A percentile compares a stretch with the other conserved stretches of the same genome.
These are phyloP conservation scores for Hassar affinis DNA, from an alignment of 2,113 vertebrate species.

Conservation along the genomic window DNA sequence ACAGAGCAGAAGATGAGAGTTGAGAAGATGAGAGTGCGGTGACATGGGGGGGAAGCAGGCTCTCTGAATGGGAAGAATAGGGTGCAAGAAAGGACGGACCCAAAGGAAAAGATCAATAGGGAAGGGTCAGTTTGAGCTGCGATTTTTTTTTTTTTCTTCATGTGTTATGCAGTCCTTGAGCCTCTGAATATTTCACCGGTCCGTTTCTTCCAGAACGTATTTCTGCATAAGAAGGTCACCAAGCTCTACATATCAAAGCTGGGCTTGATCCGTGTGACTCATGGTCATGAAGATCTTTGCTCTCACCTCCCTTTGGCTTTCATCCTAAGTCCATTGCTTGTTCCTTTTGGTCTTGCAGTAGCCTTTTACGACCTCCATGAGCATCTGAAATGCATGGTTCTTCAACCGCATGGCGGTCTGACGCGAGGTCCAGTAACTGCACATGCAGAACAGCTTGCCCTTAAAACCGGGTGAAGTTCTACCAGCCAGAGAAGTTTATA, in stretches of 20 bases:
- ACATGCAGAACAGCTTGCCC: not conserved
- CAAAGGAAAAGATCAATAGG: constrained; percentile 23
- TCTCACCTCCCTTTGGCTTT: not conserved
- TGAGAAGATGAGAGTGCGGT: constrained; percentile 22
- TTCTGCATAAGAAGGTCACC: constrained; percentile 42
- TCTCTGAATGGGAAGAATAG: constrained; percentile 22
- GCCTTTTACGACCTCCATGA: not conserved
- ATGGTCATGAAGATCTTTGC: constrained; percentile 14
- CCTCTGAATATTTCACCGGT: constrained; percentile 70
- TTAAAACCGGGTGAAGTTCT: not conserved
- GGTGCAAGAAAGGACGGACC: constrained; percentile 30
- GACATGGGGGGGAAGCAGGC: constrained; percentile 7
- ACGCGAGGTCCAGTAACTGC: not conserved
- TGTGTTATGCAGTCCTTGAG: constrained; percentile 64
- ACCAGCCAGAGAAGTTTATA: not conserved
- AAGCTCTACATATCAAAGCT: constrained; percentile 34
- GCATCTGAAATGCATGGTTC: not conserved
- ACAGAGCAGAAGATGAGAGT: constrained; percentile 14
- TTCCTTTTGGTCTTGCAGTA: constrained; percentile 6
- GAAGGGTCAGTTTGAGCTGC: constrained; percentile 19
- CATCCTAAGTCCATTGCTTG: not conserved
- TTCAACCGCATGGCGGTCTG: not conserved
- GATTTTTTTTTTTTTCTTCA: not conserved
- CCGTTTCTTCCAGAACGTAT: constrained; percentile 69
- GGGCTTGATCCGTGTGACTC: not conserved